Evolutionary conservation across 2,113 vertebrate genomes (phyloP).

Genomic region (Etheostoma cragini): DNA sequence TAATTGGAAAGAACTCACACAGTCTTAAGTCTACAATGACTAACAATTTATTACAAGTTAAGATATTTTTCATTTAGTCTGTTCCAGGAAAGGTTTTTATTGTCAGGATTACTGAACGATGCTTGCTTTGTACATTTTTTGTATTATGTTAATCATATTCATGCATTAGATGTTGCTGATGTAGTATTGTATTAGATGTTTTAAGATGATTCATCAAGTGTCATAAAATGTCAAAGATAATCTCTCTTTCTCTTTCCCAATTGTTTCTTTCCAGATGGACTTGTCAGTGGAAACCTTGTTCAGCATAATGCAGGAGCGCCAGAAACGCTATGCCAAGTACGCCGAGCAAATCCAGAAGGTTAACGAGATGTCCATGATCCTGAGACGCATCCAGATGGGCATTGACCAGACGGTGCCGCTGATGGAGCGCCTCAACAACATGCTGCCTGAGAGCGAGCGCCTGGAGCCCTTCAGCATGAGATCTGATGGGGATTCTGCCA

Average conservation of each 20-base stretch:
- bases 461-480: conserved; percentile 97
- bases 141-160: not conserved
- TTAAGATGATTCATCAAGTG: not conserved
- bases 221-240: not conserved
- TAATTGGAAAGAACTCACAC: not conserved
- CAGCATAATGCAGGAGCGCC: conserved; percentile 97
- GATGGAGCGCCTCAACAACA: conserved; percentile 95
- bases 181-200: not conserved
- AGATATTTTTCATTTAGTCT: too few relatives aligned
- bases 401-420: conserved; percentile 96
- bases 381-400: conserved; percentile 98
- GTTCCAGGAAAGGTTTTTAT: not conserved
- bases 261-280: conserved; percentile 89
- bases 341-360: conserved; percentile 99
- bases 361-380: conserved; percentile 98
- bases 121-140: too few relatives aligned
- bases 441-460: conserved; percentile 93
- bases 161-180: not conserved
- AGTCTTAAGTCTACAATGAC: not conserved
- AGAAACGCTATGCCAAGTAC: conserved; percentile 97
- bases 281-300: conserved; percentile 94
- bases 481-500: conserved; percentile 82
- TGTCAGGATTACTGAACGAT: not conserved
- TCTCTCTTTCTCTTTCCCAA: not conserved
- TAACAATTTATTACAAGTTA: not conserved